Percentiles rank a stretch among this genome's conserved stretches.
Evolutionary conservation across 2,797 vertebrate species (phyloP).

Genomic region (Selene dorsalis): DNA sequence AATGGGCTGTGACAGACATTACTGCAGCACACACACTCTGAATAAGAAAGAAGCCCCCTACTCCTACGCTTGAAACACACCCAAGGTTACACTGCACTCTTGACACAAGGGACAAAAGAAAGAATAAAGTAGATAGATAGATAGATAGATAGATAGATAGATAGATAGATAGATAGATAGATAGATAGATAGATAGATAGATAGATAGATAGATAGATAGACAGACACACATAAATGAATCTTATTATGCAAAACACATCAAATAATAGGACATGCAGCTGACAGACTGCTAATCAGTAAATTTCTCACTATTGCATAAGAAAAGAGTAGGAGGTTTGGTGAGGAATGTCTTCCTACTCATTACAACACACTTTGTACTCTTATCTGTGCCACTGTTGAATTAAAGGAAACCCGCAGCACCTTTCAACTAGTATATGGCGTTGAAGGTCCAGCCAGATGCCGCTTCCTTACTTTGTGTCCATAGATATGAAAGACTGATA

Average conservation of each 20-base stretch:
- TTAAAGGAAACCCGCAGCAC: constrained; percentile 4
- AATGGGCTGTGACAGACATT: constrained; percentile 75
- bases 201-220: constrained; percentile 2
- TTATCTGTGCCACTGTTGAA: constrained; percentile 22
- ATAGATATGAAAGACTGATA: constrained; percentile 1
- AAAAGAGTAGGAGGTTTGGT: constrained; percentile 27
- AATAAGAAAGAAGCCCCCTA: constrained; percentile 64
- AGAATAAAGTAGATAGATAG: neutral
- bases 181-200: constrained; percentile 9
- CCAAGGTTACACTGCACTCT: constrained; percentile 64
- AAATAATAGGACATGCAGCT: neutral
- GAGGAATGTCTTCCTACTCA: constrained; percentile 28
- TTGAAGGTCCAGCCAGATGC: constrained; percentile 6
- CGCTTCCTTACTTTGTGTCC: neutral
- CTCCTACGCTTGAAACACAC: constrained; percentile 44
- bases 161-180: constrained; percentile 14
- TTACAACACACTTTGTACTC: constrained; percentile 30
- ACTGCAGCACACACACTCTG: constrained; percentile 62
- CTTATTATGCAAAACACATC: constrained; percentile 1
- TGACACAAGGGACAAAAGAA: constrained; percentile 8
- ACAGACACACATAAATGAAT: neutral
- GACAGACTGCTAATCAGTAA: constrained; percentile 29
- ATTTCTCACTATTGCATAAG: constrained; percentile 64
- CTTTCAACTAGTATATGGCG: neutral
- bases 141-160: neutral